These are phyloP conservation scores for Melanogrammus aeglefinus DNA, from an alignment of 2,797 vertebrate species.

Conservation along the genomic window DNA sequence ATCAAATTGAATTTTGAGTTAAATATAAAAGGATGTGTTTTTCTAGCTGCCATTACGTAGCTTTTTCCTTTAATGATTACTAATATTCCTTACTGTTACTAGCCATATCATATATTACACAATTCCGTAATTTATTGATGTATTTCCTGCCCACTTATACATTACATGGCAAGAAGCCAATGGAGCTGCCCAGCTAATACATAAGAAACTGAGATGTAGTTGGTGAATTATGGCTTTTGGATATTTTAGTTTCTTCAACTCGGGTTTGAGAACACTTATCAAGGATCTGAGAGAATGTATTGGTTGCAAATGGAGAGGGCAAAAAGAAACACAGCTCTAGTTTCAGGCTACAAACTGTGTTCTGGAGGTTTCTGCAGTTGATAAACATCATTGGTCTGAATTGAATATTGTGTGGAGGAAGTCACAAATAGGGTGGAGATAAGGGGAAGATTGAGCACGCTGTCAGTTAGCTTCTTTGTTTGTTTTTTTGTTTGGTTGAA, in stretches of 20 bases:
- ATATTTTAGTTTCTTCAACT: background rate
- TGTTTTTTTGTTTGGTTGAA: slow-evolving; percentile 24
- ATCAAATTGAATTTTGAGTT: too few species aligned
- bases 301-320: slow-evolving; percentile 32
- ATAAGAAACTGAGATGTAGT: too few species aligned
- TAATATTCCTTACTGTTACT: too few species aligned
- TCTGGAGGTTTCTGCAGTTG: slow-evolving; percentile 66
- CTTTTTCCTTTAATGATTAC: too few species aligned
- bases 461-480: slow-evolving; percentile 58
- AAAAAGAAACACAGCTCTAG: slow-evolving; percentile 53
- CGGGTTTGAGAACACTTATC: background rate
- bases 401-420: slow-evolving; percentile 81
- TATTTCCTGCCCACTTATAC: too few species aligned
- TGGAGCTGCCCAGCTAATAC: too few species aligned
- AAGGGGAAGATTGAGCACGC: slow-evolving; percentile 78
- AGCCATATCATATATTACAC: too few species aligned
- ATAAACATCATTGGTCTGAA: slow-evolving; percentile 82
- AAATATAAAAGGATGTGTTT: too few species aligned
- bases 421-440: slow-evolving; percentile 76
- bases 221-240: too few species aligned
- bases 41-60: too few species aligned
- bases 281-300: slow-evolving; percentile 21
- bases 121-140: too few species aligned
- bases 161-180: too few species aligned
- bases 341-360: slow-evolving; percentile 75